Base-by-base conservation (phyloP, 2,888 invertebrate genomes). In the Adineta ricciae region DNA sequence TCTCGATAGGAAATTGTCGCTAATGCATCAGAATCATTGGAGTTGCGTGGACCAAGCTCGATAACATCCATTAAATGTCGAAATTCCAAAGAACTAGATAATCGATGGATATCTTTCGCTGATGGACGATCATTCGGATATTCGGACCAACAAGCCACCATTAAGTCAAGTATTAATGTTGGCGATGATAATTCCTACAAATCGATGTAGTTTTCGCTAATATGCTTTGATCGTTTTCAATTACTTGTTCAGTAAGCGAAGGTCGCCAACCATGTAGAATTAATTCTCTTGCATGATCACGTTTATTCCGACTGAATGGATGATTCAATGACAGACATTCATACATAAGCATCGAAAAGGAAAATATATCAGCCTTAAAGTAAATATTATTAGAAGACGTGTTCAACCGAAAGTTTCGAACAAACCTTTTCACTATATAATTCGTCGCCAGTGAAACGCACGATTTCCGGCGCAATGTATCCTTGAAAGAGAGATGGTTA, bases 381-480 rank as follows among this genome's bases (percentile, higher is more conserved):
- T 24, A 86, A 83, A 84, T 72, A 72, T 83, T 24, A 84, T 36
- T 8, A 38, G 24, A 41, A 21, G 24, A 21, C 8, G 21, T 32
- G 7, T 72, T 2, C 4, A 3, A 5, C 38, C n/a, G n/a, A 41
- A 78, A 24, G 38, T 78, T 24, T 27, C n/a, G n/a, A n/a, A 73
- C 85, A 84, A 87, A 94, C 95, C 93, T 98, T 98, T 89, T 97
- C 97, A 0, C 97, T 98, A 88, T 99, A 99, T 88, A 97, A 97
- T 90, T 97, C 97, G 90, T 98, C 98, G 0, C 99, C 99, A 90
- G 97, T 98, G 90, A 96, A 97, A 83, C 96, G 93, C 92, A 98
- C 95, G 87, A 99, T 98, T 92, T 99, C 98, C 0, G 98, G 99
- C 3, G 98, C 99, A 95, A 99, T 99, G 90, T 97, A 99, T 0